A percentile compares a stretch with the other conserved stretches of the same genome.
Evolutionary conservation across 1,140 invertebrate genomes (phyloP).

Genomic region (Glossosoma conforme): DNA sequence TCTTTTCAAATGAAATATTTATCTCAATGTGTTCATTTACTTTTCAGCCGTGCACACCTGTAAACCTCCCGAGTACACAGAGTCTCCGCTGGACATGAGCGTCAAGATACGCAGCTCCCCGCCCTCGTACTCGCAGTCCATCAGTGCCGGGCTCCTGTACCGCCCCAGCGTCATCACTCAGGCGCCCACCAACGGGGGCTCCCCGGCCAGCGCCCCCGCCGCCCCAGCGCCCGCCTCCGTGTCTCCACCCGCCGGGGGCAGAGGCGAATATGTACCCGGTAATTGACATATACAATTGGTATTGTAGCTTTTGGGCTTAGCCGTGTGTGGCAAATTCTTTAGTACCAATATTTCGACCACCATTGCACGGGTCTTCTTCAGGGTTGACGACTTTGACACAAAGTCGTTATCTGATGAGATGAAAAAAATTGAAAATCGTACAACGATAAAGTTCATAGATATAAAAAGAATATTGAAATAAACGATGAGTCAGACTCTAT

Average conservation of each 20-base stretch:
- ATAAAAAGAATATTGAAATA: too few species aligned
- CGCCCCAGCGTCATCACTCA: conserved; percentile 43
- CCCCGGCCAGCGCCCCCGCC: neutral
- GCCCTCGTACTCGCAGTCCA: conserved; percentile 24
- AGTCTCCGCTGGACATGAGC: conserved; percentile 45
- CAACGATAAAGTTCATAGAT: neutral
- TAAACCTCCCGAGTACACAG: conserved; percentile 15
- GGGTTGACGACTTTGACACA: too few species aligned
- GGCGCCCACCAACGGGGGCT: conserved; percentile 35
- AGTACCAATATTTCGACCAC: too few species aligned
- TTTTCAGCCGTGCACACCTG: neutral
- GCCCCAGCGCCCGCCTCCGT: neutral
- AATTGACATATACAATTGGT: neutral
- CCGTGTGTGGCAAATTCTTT: too few species aligned
- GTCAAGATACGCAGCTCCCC: conserved; percentile 37
- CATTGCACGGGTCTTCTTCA: too few species aligned
- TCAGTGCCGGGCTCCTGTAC: conserved; percentile 21
- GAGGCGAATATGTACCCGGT: conserved; percentile 30
- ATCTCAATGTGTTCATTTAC: too few species aligned
- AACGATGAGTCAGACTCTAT: too few species aligned
- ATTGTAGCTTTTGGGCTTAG: too few species aligned
- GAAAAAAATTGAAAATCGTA: too few species aligned
- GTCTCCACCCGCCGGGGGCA: conserved; percentile 11
- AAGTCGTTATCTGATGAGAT: neutral
- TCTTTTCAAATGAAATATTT: too few species aligned